A percentile compares a stretch with the other conserved stretches of the same genome.
Conservation (phyloP, 2,888 invertebrate genomes). For the Lepidochitona cinerea region DNA sequence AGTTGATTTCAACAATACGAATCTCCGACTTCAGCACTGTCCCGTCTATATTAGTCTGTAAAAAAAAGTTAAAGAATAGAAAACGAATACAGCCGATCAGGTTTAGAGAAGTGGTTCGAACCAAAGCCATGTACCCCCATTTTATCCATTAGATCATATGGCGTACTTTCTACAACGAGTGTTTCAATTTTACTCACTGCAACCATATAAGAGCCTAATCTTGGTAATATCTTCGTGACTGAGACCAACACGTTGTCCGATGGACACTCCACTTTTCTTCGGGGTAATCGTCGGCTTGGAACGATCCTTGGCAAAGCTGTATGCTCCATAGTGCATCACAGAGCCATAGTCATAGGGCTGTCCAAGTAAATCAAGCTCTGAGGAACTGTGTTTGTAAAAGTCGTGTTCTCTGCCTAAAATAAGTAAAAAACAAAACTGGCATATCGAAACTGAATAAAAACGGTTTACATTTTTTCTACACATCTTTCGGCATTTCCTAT, state of each 20-base stretch:
- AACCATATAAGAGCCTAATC: conserved; percentile 69
- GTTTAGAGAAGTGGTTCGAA: too few relatives aligned
- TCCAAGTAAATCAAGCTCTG: conserved; percentile 32
- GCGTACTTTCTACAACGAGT: too few relatives aligned
- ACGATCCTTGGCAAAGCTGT: conserved; percentile 72
- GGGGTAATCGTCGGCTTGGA: conserved; percentile 73
- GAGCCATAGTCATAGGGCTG: conserved; percentile 82
- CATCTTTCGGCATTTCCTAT: too few relatives aligned
- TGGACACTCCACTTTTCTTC: conserved; percentile 72
- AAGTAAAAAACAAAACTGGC: background rate
- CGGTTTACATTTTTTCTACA: too few relatives aligned
- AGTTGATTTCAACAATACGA: too few relatives aligned
- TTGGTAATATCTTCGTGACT: conserved; percentile 69
- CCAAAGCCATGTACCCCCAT: too few relatives aligned
- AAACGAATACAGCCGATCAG: too few relatives aligned
- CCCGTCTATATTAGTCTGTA: too few relatives aligned
- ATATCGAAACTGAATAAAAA: background rate
- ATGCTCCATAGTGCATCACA: conserved; percentile 82
- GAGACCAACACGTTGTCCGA: conserved; percentile 73
- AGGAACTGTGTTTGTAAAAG: background rate
- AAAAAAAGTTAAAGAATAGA: too few relatives aligned
- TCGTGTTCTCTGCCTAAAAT: background rate
- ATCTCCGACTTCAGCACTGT: too few relatives aligned
- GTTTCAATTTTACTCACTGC: conserved; percentile 40
- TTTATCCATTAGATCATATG: too few relatives aligned